These are phyloP conservation scores for Stictocephala bisonia DNA, from an alignment of 2,888 invertebrate genomes.

Conservation along the genomic window DNA sequence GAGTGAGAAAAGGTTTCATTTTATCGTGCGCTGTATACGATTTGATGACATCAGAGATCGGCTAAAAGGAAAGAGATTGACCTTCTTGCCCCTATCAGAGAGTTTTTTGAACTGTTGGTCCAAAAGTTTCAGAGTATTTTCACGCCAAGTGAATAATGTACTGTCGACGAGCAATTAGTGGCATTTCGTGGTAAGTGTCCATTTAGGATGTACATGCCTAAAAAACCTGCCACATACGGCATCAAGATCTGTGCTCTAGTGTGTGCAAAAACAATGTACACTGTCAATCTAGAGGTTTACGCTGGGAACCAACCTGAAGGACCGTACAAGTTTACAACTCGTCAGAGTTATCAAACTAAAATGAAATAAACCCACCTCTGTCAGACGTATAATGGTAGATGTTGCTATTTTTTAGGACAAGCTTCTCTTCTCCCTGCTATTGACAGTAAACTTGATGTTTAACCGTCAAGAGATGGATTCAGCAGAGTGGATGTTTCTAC, in stretches of 20 bases:
- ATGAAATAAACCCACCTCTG: too few relatives aligned
- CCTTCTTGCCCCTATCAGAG: not conserved
- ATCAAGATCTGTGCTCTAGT: slow-evolving; percentile 45
- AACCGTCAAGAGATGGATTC: slow-evolving; percentile 71
- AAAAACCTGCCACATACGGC: not conserved
- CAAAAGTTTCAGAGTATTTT: not conserved
- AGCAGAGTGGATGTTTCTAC: slow-evolving; percentile 84
- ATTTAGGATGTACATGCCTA: not conserved
- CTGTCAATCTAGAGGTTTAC: slow-evolving; percentile 46
- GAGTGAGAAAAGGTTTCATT: slow-evolving; percentile 17
- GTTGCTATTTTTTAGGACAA: slow-evolving; percentile 86
- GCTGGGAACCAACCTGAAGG: slow-evolving; percentile 48
- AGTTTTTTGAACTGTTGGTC: not conserved
- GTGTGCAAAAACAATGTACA: slow-evolving; percentile 42
- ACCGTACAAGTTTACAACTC: slow-evolving; percentile 31
- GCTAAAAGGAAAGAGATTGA: not conserved
- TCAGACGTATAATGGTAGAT: slow-evolving; percentile 29
- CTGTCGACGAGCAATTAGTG: not conserved
- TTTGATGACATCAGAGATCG: slow-evolving; percentile 15
- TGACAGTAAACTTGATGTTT: slow-evolving; percentile 76
- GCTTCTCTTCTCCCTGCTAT: slow-evolving; percentile 84
- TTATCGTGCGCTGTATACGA: not conserved
- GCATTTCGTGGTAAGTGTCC: not conserved
- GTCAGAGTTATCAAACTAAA: too few relatives aligned
- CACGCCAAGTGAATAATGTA: not conserved